phyloP scores from a whole-genome alignment of 2,113 vertebrate species.

The Rhinolophus ferrumequinum region DNA sequence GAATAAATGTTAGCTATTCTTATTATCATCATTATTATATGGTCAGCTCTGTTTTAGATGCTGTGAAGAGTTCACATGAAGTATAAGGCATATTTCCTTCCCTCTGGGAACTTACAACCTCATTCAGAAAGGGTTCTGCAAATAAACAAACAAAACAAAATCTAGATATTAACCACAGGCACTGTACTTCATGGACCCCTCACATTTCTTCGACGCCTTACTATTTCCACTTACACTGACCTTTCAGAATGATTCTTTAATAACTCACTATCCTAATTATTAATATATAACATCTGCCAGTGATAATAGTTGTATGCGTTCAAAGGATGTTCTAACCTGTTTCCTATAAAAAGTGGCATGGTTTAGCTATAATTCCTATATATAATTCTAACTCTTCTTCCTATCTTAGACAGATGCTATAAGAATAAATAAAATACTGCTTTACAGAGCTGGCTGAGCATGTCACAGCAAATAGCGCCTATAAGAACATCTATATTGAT shows the following conservation, averaged over 20 bases:
- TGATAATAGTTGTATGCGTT: not conserved
- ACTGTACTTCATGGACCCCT: not conserved
- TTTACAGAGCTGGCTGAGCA: not conserved
- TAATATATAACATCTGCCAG: not conserved
- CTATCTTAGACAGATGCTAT: not conserved
- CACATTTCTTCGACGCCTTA: not conserved
- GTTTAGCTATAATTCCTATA: not conserved
- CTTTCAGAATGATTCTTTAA: constrained; percentile 30
- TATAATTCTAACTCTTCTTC: not conserved
- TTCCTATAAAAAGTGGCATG: not conserved
- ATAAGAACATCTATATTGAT: not conserved
- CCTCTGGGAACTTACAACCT: not conserved
- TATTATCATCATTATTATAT: not conserved
- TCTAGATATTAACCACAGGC: not conserved
- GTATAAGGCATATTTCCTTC: not conserved
- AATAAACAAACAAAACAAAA: not conserved
- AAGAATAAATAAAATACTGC: not conserved
- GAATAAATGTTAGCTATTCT: not conserved
- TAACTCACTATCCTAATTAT: not conserved
- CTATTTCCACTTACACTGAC: not conserved
- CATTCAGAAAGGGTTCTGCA: not conserved
- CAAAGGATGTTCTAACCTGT: not conserved
- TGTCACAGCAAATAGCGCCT: not conserved
- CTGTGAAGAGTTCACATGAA: not conserved
- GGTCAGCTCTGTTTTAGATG: not conserved